Evolutionary conservation across 2,113 vertebrate genomes (phyloP).

Genomic region (Tenrec ecaudatus): DNA sequence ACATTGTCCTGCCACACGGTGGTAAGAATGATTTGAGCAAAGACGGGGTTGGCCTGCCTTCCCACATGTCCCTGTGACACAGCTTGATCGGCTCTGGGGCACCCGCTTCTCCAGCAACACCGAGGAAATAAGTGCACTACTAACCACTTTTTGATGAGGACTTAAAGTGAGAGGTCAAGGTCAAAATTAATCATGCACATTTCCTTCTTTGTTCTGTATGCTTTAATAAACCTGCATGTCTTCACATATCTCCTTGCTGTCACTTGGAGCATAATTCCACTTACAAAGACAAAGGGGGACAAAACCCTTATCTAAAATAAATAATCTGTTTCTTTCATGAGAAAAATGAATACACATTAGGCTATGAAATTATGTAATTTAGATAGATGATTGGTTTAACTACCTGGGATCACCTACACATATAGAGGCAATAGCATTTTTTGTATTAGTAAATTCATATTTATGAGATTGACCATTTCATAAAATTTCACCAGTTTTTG

Average conservation of each 20-base stretch:
- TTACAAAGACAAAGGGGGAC: background rate
- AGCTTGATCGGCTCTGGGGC: background rate
- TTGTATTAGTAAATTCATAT: background rate
- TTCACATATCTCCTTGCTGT: background rate
- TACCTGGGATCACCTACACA: background rate
- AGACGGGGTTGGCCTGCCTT: background rate
- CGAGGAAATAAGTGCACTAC: background rate
- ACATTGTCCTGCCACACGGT: background rate
- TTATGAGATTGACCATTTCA: background rate
- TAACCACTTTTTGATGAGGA: background rate
- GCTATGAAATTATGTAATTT: background rate
- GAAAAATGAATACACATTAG: background rate
- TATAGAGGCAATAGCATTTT: background rate
- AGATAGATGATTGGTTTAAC: background rate
- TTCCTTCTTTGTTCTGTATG: slow-evolving; percentile 23
- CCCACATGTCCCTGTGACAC: background rate
- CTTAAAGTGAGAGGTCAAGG: slow-evolving; percentile 53
- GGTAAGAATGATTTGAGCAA: background rate
- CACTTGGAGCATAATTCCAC: background rate
- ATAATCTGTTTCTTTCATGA: background rate
- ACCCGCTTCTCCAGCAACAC: background rate
- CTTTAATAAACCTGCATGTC: background rate
- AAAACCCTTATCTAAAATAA: background rate
- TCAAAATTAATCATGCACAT: slow-evolving; percentile 31
- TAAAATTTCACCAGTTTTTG: background rate